These are phyloP conservation scores for Dinomys branickii DNA, from an alignment of 2,113 vertebrate genomes.

Conservation along the genomic window DNA sequence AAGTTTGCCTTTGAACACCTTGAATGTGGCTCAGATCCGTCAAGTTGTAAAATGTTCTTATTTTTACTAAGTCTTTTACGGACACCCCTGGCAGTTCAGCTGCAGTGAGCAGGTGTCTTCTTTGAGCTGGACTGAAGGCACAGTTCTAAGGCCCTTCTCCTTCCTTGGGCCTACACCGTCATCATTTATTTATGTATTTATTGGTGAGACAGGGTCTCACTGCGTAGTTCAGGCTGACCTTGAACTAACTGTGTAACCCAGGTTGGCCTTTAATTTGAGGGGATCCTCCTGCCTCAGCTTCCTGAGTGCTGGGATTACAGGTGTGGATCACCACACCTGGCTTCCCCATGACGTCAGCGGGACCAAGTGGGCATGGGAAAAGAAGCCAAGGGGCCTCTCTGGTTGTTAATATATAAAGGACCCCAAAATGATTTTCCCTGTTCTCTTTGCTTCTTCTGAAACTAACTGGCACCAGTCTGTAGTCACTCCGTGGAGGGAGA, in stretches of 20 bases:
- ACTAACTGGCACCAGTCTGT: background rate
- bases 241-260: background rate
- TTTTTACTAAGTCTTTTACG: background rate
- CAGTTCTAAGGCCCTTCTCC: rapidly evolving
- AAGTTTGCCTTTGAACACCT: background rate
- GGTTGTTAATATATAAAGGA: background rate
- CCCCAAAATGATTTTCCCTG: too few species aligned
- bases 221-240: background rate
- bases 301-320: background rate
- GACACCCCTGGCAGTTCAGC: background rate
- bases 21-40: background rate
- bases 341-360: background rate
- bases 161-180: rapidly evolving
- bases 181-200: background rate
- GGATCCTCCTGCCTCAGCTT: background rate
- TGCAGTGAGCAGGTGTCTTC: too few species aligned
- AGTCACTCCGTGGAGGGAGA: background rate
- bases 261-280: background rate
- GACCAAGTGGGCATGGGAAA: background rate
- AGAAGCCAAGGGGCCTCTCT: background rate
- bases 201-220: background rate
- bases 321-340: background rate
- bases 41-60: background rate
- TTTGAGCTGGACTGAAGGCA: background rate
- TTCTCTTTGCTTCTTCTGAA: background rate